phyloP scores from a whole-genome alignment of 2,797 vertebrate species.

The Aselliscus stoliczkanus region DNA sequence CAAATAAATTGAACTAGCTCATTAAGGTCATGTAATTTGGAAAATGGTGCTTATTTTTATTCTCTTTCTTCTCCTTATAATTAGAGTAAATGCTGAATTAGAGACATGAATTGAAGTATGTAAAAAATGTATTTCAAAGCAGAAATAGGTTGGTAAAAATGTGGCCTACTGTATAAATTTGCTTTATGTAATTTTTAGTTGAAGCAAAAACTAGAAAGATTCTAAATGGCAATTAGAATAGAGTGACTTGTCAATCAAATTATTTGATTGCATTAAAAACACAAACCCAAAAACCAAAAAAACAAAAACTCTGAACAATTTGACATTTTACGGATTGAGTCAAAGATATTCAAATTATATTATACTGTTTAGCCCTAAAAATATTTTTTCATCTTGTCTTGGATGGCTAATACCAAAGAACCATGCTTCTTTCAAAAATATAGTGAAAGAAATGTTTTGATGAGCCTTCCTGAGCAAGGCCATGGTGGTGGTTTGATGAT shows the following conservation, averaged over 20 bases:
- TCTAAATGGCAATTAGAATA: neutral
- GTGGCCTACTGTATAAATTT: neutral
- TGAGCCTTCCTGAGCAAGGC: neutral
- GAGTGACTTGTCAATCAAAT: neutral
- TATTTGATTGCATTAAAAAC: neutral
- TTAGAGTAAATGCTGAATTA: neutral
- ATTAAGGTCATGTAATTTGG: neutral
- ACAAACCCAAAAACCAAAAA: too few relatives aligned
- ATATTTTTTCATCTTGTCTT: neutral
- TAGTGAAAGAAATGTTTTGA: neutral
- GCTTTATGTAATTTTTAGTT: conserved; percentile 20
- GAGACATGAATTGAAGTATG: neutral
- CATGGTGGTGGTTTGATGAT: neutral
- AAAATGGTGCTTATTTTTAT: neutral
- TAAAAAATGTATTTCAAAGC: conserved; percentile 15
- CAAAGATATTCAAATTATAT: neutral
- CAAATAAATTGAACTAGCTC: neutral
- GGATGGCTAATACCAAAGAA: neutral
- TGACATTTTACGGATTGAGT: neutral
- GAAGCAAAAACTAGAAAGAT: neutral
- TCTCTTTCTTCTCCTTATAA: neutral
- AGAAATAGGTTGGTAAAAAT: neutral
- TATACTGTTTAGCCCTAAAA: neutral
- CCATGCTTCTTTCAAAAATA: neutral
- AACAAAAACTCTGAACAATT: neutral